Conservation (phyloP, 2,888 invertebrate genomes). For the Lycocerus yunnanus region DNA sequence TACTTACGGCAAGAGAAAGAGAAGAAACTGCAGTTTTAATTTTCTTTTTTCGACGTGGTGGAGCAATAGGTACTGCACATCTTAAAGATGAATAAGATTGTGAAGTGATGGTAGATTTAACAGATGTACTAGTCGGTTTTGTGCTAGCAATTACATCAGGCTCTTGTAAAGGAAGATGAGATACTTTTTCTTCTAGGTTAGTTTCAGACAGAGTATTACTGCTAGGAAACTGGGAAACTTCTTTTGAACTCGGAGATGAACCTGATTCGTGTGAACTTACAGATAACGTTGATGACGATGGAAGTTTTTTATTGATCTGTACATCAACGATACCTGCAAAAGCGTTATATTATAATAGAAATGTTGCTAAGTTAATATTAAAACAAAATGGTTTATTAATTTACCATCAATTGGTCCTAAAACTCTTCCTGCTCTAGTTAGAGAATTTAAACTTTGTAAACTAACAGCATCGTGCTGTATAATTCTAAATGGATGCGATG, state of each 20-base stretch:
- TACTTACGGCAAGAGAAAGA: constrained; percentile 41
- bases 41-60: constrained; percentile 80
- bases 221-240: constrained; percentile 51
- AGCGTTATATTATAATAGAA: background rate
- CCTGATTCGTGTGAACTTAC: constrained; percentile 52
- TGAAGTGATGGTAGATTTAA: constrained; percentile 41
- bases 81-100: constrained; percentile 29
- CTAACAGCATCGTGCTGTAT: constrained; percentile 88
- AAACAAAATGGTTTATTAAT: background rate
- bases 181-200: constrained; percentile 32
- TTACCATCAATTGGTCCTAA: constrained; percentile 57
- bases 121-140: constrained; percentile 63
- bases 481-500: constrained; percentile 79
- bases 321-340: constrained; percentile 26
- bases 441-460: constrained; percentile 85
- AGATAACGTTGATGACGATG: constrained; percentile 50
- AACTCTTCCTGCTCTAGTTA: constrained; percentile 81
- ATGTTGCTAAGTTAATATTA: background rate
- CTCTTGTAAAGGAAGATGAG: constrained; percentile 68
- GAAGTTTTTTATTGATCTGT: constrained; percentile 42
- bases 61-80: constrained; percentile 66
- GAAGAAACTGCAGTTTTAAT: constrained; percentile 50
- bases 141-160: constrained; percentile 94
- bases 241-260: constrained; percentile 53
- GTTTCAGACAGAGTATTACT: constrained; percentile 47